phyloP scores from a whole-genome alignment of 1,140 invertebrate genomes.

The Ceratina japonica region DNA sequence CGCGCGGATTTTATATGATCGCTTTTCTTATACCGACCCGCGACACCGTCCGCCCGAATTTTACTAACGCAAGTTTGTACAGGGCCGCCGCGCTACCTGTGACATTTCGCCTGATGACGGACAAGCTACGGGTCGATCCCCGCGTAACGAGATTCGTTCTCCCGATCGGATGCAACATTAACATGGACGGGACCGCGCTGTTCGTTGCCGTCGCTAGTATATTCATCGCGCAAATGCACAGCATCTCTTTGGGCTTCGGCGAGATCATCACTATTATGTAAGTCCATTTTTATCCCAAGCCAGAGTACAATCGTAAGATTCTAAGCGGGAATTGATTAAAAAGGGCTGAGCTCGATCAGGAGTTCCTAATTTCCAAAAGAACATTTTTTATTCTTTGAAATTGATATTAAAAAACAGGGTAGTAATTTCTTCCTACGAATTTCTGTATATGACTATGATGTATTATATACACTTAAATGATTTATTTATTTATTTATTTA shows the following conservation, averaged over 20 bases:
- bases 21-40: constrained; percentile 39
- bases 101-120: constrained; percentile 96
- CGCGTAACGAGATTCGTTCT: constrained; percentile 94
- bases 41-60: constrained; percentile 57
- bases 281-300: constrained; percentile 65
- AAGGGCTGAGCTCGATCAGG: too few species aligned
- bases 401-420: too few species aligned
- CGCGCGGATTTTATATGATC: constrained; percentile 19
- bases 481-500: too few species aligned
- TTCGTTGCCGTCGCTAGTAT: constrained; percentile 93
- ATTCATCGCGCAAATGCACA: constrained; percentile 96
- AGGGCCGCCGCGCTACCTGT: constrained; percentile 97
- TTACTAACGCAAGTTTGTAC: constrained; percentile 76
- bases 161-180: constrained; percentile 94
- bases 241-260: constrained; percentile 87
- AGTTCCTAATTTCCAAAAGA: too few species aligned
- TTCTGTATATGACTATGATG: too few species aligned
- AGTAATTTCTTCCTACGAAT: too few species aligned
- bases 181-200: constrained; percentile 96
- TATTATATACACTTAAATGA: too few species aligned
- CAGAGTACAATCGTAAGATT: too few species aligned
- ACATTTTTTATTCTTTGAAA: too few species aligned
- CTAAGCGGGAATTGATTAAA: too few species aligned
- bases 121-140: constrained; percentile 92
- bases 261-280: constrained; percentile 90